phyloP scores from a whole-genome alignment of 2,113 vertebrate genomes.

The Atherinomorus stipes region DNA sequence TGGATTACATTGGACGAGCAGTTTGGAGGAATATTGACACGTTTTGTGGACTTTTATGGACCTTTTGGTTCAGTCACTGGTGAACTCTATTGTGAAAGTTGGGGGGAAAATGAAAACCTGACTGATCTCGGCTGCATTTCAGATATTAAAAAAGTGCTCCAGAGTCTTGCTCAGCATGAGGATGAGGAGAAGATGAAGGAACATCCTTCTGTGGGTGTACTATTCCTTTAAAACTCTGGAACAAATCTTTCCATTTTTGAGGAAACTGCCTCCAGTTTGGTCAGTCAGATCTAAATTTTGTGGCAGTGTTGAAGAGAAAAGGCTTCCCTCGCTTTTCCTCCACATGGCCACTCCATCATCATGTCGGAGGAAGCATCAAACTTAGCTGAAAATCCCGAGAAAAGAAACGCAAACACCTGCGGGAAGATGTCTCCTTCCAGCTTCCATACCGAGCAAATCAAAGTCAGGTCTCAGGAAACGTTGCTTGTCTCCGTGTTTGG shows the following conservation, averaged over 20 bases:
- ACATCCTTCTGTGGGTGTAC: too few relatives aligned
- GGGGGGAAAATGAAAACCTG: too few relatives aligned
- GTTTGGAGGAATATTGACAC: too few relatives aligned
- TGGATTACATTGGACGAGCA: too few relatives aligned
- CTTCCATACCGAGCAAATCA: constrained; percentile 11
- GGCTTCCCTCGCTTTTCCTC: constrained; percentile 21
- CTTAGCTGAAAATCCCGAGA: neutral
- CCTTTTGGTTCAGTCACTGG: too few relatives aligned
- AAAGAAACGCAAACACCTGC: neutral
- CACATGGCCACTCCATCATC: constrained; percentile 6
- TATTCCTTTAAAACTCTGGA: too few relatives aligned
- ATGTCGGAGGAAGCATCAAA: neutral
- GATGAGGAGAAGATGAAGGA: too few relatives aligned
- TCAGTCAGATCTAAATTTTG: constrained; percentile 38
- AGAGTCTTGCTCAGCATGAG: too few relatives aligned
- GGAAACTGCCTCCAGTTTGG: constrained; percentile 20
- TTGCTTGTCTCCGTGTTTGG: constrained; percentile 15
- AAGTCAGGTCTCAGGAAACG: constrained; percentile 3
- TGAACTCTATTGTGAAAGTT: too few relatives aligned
- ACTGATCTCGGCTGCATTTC: too few relatives aligned
- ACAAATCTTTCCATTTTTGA: constrained; percentile 6
- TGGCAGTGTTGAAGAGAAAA: constrained; percentile 18
- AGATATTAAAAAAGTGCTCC: too few relatives aligned
- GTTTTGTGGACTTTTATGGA: too few relatives aligned
- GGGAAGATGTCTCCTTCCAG: neutral